Percentiles rank a stretch among this genome's conserved stretches.
Conservation (phyloP, 1,140 invertebrate species). For the Drosophila seguyi region DNA sequence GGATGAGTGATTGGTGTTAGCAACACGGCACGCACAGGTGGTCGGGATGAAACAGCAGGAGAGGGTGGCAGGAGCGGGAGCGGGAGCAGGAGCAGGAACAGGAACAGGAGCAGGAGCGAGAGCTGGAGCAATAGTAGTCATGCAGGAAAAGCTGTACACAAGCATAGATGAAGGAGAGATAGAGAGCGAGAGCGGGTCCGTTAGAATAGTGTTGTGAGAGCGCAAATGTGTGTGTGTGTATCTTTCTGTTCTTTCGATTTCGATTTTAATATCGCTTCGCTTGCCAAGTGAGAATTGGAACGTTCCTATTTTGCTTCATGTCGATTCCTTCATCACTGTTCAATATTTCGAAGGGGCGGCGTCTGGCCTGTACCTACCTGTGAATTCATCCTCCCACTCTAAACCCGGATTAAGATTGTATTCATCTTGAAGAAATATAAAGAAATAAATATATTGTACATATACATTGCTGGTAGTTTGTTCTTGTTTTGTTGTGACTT, state of each 20-base stretch:
- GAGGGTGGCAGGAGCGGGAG: slow-evolving; percentile 1
- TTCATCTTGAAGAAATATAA: slow-evolving; percentile 93
- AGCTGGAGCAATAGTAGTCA: slow-evolving; percentile 10
- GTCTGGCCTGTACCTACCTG: slow-evolving; percentile 93
- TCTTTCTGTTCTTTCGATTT: no score
- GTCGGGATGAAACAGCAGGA: background rate
- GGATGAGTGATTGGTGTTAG: slow-evolving; percentile 31
- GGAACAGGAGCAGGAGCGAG: background rate
- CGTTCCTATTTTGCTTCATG: slow-evolving; percentile 85
- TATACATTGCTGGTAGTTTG: slow-evolving; percentile 67
- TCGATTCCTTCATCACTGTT: slow-evolving; percentile 82
- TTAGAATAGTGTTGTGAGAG: slow-evolving; percentile 34
- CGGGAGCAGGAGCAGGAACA: background rate
- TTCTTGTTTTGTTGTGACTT: slow-evolving; percentile 38
- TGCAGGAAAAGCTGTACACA: slow-evolving; percentile 28
- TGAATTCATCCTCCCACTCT: slow-evolving; percentile 99
- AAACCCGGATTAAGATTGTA: slow-evolving; percentile 99
- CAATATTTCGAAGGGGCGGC: slow-evolving; percentile 52
- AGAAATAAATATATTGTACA: slow-evolving; percentile 88
- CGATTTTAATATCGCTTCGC: slow-evolving; percentile 23
- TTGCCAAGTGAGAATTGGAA: slow-evolving; percentile 70
- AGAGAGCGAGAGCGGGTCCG: slow-evolving; percentile 7
- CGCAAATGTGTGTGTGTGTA: slow-evolving; percentile 10
- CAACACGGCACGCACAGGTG: slow-evolving; percentile 32
- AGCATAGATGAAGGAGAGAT: slow-evolving; percentile 29